Evolutionary conservation across 2,113 vertebrate species (phyloP), one percentile per base, ranked within the genome.

Genomic region (Haplochromis burtoni): DNA sequence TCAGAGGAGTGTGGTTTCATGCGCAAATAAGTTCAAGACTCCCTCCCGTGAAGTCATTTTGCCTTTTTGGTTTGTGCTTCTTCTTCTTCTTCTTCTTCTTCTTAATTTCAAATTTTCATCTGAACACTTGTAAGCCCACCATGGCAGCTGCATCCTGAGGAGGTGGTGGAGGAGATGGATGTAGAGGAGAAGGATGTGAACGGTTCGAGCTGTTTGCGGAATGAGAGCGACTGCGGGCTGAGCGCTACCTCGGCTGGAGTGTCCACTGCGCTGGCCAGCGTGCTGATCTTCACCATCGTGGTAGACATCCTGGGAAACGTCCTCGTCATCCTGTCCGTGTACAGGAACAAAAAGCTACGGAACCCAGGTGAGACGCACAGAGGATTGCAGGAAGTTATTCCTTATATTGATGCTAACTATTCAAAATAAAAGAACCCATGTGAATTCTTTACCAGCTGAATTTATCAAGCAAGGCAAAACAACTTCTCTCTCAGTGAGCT

Each of bases 281-380:
- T 97, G 90, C 97, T 97, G 89, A 97, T 97, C 94, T 95, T 97
- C 94, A 97, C 97, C 93, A 97, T 97, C 83, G 96, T 97, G 92
- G 97, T 95, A 7, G 97, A 97, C 95, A 94, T 97, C 53, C 89
- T 97, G 86, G 97, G 97, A 49, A 97, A 97, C 83, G 91, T 95
- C 33, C 93, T 97, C 88, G 97, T 97, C 85, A 97, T 97, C 82
- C 89, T 97, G 55, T 97, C 97, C 19, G 97, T 97, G 82, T 96
- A 95, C 87, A 95, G 97, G 89, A 97, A 97, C 95, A 97, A 96
- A 82, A 97, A 97, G 88, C 97, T 97, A 35, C 95, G 97, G 91
- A 97, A 97, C 86, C 95, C 97, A 95, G 97, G 97, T 97, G 88
- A 95, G 96, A 26, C 16, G 14, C 55, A 21, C 45, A 29, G 4